Conservation (phyloP, 2,797 vertebrate species). For the Yasuhikotakia modesta region DNA sequence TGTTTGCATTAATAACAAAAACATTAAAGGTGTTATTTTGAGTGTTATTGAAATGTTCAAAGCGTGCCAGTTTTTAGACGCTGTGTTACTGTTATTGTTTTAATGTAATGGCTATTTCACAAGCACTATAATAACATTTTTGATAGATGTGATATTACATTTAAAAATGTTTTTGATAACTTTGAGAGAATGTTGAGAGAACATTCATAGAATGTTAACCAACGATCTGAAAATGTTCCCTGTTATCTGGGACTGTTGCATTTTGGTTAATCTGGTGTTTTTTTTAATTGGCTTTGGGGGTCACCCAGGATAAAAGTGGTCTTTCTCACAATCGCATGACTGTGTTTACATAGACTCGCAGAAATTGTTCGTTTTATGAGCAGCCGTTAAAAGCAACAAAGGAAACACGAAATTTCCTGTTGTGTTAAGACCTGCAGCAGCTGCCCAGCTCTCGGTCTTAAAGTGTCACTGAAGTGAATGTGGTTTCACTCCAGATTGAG, state of each 20-base stretch:
- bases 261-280: background rate
- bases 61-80: too few relatives aligned
- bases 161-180: too few relatives aligned
- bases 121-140: too few relatives aligned
- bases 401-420: conserved; percentile 87
- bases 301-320: background rate
- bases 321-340: conserved; percentile 10
- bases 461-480: conserved; percentile 65
- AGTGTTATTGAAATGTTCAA: too few relatives aligned
- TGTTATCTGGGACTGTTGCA: background rate
- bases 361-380: conserved; percentile 76
- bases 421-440: conserved; percentile 80
- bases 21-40: too few relatives aligned
- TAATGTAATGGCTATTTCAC: too few relatives aligned
- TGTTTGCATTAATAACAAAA: too few relatives aligned
- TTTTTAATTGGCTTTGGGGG: background rate
- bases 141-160: too few relatives aligned
- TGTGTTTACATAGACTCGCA: conserved; percentile 62
- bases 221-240: too few relatives aligned
- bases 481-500: conserved; percentile 67
- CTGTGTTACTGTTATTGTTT: too few relatives aligned
- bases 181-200: too few relatives aligned
- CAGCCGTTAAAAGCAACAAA: conserved; percentile 77
- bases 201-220: too few relatives aligned
- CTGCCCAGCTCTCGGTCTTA: conserved; percentile 76